Base-by-base conservation (phyloP, 2,113 vertebrate genomes). In the Prolemur simus region DNA sequence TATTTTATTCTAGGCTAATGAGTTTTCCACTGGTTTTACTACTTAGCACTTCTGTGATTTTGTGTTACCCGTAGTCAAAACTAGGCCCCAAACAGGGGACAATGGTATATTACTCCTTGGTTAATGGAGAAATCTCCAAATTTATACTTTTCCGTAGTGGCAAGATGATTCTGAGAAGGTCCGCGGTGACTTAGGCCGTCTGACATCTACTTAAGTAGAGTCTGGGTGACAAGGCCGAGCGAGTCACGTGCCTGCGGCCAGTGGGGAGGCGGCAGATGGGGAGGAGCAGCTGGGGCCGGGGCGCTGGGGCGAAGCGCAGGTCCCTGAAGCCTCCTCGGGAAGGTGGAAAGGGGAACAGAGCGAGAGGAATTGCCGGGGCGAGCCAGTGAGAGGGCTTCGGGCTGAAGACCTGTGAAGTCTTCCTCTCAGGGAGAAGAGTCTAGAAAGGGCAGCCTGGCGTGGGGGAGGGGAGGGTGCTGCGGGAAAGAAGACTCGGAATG, bases 201-300 rank as follows among this genome's bases (percentile, higher is more conserved):
- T 3, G 37, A 27, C 0, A 0, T 34, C 17, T 34, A 25, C 27
- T 37, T 20, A 37, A 66, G 68, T 82, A 32, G n/a, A 6, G 63
- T 8, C 42, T 29, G 39, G 49, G 18, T 68, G 7, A 25, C 37
- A 74, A 6, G 54, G 37, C 17, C 45, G 2, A 47, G 17, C 20
- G 29, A 21, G 29, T 32, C 18, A 6, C 6, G 9, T 8, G 37
- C 32, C 47, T 25, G 10, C 18, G 10, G 47, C 23, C 74, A 34
- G 11, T 58, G 56, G 66, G 64, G 25, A n/a, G 7, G 2, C 8
- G 8, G 29, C 58, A 20, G 17, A 74, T 6, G 68, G 69, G 9
- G 6, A 18, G 39, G 25, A 8, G 27, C 21, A 27, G 58, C 58
- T 0, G 0, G 20, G 8, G 14, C 29, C 25, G 15, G 14, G 14